Conservation (phyloP, 2,797 vertebrate genomes). For the Danio choprae region DNA sequence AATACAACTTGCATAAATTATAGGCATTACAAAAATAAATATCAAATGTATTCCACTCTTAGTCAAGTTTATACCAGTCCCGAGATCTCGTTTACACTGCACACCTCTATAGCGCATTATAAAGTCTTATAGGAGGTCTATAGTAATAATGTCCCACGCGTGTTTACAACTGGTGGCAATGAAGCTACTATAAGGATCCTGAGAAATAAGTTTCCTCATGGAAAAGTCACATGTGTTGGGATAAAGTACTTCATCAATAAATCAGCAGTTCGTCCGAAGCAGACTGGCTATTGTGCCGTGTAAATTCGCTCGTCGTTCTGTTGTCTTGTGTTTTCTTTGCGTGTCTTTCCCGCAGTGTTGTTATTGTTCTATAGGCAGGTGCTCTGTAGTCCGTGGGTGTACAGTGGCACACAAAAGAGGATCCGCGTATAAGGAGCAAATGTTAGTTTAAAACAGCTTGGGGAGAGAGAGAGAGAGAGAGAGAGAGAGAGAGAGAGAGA, state of each 20-base stretch:
- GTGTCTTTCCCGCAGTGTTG: conserved; percentile 5
- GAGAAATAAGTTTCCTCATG: conserved; percentile 90
- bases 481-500: conserved; percentile 78
- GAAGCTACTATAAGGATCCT: conserved; percentile 93
- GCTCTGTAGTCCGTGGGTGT: conserved; percentile 82
- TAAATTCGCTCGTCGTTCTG: conserved; percentile 39
- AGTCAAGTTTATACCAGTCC: conserved; percentile 88
- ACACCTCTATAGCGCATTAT: conserved; percentile 86
- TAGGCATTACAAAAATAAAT: conserved; percentile 99
- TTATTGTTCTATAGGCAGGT: conserved; percentile 73
- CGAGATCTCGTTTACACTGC: conserved; percentile 79
- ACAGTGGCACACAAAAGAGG: conserved; percentile 87
- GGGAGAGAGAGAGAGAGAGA: conserved; percentile 73
- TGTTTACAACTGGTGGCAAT: conserved; percentile 89
- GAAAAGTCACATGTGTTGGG: conserved; percentile 89
- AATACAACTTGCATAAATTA: conserved; percentile 99
- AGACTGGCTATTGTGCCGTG: conserved; percentile 27
- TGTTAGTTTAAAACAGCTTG: conserved; percentile 80
- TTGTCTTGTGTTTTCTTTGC: conserved; percentile 46
- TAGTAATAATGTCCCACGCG: conserved; percentile 85
- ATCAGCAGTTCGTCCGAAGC: conserved; percentile 72
- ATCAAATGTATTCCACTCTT: conserved; percentile 99
- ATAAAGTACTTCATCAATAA: conserved; percentile 81
- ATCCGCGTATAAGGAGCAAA: conserved; percentile 82
- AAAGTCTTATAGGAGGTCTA: conserved; percentile 85